phyloP scores from a whole-genome alignment of 2,797 vertebrate species.

The Myotis pilosus region DNA sequence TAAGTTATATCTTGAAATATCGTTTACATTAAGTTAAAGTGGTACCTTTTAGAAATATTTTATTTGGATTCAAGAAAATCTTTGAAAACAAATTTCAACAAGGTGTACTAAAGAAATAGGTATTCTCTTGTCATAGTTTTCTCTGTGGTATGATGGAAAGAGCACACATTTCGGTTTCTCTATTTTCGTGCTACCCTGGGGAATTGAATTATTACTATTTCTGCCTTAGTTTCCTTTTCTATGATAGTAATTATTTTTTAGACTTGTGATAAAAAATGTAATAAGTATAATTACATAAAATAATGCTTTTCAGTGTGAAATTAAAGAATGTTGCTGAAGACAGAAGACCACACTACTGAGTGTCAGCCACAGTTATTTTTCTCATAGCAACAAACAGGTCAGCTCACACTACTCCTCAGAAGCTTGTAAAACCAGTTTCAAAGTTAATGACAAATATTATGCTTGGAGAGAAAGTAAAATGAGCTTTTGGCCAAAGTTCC shows the following conservation, averaged over 20 bases:
- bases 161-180: neutral
- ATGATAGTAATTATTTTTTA: slow-evolving; percentile 28
- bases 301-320: slow-evolving; percentile 25
- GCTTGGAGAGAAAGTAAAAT: slow-evolving; percentile 73
- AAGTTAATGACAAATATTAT: slow-evolving; percentile 76
- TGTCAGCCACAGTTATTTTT: slow-evolving; percentile 38
- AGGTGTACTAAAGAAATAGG: neutral
- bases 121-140: neutral
- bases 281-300: neutral
- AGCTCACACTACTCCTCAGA: slow-evolving; percentile 37
- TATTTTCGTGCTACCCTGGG: neutral
- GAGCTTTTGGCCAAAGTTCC: slow-evolving; percentile 72
- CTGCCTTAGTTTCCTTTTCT: slow-evolving; percentile 34
- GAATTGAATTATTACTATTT: slow-evolving; percentile 6
- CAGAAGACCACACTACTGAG: neutral
- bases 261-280: slow-evolving; percentile 44
- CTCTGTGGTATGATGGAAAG: neutral
- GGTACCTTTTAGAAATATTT: slow-evolving; percentile 30
- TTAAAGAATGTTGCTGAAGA: slow-evolving; percentile 51
- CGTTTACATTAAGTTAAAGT: slow-evolving; percentile 20
- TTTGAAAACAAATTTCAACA: slow-evolving; percentile 50
- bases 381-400: slow-evolving; percentile 53
- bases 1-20: neutral
- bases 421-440: slow-evolving; percentile 77
- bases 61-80: neutral